Conservation (phyloP, 2,888 invertebrate species). For the Anagyrus pseudococci region DNA sequence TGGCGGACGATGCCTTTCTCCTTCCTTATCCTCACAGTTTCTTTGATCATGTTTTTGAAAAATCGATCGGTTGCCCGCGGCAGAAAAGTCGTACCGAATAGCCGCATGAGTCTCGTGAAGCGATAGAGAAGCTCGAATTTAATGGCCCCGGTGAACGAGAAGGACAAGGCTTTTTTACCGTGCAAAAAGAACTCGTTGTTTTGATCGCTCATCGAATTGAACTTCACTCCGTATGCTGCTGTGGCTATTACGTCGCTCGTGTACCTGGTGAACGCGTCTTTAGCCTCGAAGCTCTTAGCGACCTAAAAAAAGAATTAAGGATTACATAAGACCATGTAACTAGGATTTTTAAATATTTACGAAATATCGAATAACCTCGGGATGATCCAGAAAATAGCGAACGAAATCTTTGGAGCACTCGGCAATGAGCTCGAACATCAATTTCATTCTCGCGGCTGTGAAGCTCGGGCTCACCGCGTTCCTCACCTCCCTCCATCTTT, state of each 20-base stretch:
- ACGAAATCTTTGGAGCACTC: conserved; percentile 46
- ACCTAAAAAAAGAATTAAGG: conserved; percentile 19
- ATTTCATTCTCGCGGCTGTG: conserved; percentile 51
- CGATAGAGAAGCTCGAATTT: conserved; percentile 33
- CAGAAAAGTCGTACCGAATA: conserved; percentile 37
- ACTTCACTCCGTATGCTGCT: conserved; percentile 66
- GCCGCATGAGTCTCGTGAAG: conserved; percentile 36
- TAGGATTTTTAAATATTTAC: no score
- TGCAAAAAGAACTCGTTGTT: conserved; percentile 44
- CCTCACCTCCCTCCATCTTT: conserved; percentile 52
- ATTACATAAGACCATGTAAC: no score
- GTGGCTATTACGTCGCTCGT: conserved; percentile 69
- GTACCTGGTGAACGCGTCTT: conserved; percentile 64
- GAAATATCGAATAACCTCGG: no score
- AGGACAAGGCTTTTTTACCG: conserved; percentile 3
- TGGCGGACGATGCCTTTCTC: conserved; percentile 64
- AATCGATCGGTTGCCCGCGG: conserved; percentile 28
- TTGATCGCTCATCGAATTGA: conserved; percentile 65
- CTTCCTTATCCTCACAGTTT: conserved; percentile 62
- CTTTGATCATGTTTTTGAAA: conserved; percentile 45
- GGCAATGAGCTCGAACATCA: conserved; percentile 46
- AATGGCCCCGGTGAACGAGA: neutral
- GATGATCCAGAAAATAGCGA: conserved; percentile 42
- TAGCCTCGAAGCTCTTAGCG: conserved; percentile 57
- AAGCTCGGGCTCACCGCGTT: conserved; percentile 49